Conservation (phyloP, 2,888 invertebrate species). For the Drosophila colorata region DNA sequence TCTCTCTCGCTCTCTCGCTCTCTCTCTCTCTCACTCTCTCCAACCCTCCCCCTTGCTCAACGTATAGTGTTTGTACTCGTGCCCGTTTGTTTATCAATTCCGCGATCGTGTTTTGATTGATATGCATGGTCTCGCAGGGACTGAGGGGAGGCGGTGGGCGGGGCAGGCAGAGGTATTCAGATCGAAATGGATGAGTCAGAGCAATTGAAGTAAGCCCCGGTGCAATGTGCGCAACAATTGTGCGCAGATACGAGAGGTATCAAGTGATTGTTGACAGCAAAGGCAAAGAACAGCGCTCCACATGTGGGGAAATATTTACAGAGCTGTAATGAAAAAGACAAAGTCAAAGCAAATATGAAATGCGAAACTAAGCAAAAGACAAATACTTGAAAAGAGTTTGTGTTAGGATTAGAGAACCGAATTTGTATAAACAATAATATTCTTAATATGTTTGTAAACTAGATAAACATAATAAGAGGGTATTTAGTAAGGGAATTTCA, state of each 20-base stretch:
- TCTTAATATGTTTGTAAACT: not conserved
- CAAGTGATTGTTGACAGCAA: slow-evolving; percentile 14
- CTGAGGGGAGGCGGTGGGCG: not conserved
- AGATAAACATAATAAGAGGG: not conserved
- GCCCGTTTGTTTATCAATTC: slow-evolving; percentile 42
- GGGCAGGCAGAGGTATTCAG: slow-evolving; percentile 10
- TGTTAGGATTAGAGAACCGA: not conserved
- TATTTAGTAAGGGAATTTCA: no score
- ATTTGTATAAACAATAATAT: not conserved
- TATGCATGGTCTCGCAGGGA: not conserved
- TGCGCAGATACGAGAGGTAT: slow-evolving; percentile 16
- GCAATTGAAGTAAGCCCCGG: slow-evolving; percentile 14
- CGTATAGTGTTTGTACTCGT: slow-evolving; percentile 10
- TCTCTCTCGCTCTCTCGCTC: not conserved
- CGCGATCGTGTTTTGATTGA: slow-evolving; percentile 34
- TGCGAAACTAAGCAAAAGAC: not conserved
- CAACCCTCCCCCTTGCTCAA: no score
- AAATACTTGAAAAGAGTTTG: slow-evolving; percentile 7
- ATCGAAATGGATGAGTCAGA: slow-evolving; percentile 36
- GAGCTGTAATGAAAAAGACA: slow-evolving; percentile 8
- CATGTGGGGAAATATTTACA: slow-evolving; percentile 10
- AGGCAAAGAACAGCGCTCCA: not conserved
- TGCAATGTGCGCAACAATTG: slow-evolving; percentile 39
- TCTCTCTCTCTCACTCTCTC: not conserved
- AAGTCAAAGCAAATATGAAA: not conserved